Percentiles rank a stretch among this genome's conserved stretches.
phyloP scores from a whole-genome alignment of 2,797 vertebrate genomes.

The Capromys pilorides region DNA sequence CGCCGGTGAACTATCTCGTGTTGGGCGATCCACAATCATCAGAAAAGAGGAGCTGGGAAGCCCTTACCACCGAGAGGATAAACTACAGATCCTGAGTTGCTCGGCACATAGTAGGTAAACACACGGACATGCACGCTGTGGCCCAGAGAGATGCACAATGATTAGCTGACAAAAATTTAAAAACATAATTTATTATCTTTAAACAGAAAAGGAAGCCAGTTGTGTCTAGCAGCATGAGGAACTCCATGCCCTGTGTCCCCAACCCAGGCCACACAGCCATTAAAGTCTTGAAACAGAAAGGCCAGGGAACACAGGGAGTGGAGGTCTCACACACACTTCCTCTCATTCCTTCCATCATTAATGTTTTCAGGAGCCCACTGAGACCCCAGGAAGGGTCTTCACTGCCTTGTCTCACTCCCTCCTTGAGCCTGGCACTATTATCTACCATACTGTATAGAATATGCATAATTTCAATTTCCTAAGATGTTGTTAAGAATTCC shows the following conservation, averaged over 20 bases:
- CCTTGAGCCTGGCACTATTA: slow-evolving; percentile 52
- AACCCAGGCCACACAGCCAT: background rate
- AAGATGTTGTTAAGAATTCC: slow-evolving; percentile 68
- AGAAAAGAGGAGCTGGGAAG: background rate
- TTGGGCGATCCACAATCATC: background rate
- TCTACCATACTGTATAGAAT: slow-evolving; percentile 38
- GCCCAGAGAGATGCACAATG: background rate
- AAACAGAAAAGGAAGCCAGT: background rate
- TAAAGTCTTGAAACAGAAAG: background rate
- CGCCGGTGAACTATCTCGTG: background rate
- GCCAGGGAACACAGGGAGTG: background rate
- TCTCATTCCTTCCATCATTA: background rate
- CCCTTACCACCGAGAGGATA: background rate
- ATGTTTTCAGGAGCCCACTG: background rate
- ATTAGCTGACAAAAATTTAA: background rate
- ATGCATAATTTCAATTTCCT: slow-evolving; percentile 71
- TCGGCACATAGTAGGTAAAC: background rate
- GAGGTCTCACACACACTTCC: background rate
- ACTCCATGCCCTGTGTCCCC: background rate
- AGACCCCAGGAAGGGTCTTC: background rate
- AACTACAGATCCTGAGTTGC: too few relatives aligned
- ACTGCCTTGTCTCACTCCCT: slow-evolving; percentile 3
- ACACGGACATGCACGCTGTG: background rate
- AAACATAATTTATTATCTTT: background rate
- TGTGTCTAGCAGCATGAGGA: background rate